Conservation (phyloP, 2,113 vertebrate genomes). For the Lycaon pictus region DNA sequence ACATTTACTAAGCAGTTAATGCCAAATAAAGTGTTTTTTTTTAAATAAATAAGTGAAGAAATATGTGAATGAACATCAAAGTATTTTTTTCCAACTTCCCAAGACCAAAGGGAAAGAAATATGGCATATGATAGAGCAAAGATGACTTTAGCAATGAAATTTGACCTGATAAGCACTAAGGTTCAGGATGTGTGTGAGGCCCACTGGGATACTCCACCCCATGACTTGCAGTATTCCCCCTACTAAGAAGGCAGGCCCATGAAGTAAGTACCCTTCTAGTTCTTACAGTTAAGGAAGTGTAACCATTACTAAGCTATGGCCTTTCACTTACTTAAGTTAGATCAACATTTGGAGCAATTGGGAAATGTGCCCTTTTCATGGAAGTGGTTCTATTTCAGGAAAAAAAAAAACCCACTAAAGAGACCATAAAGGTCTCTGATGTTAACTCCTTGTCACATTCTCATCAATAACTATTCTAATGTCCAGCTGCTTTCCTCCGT, state of each 20-base stretch:
- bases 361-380: not conserved
- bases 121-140: not conserved
- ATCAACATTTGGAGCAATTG: not conserved
- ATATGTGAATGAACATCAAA: not conserved
- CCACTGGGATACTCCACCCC: rapidly evolving
- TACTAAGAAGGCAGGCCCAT: not conserved
- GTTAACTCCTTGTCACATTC: not conserved
- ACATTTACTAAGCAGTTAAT: not conserved
- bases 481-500: not conserved
- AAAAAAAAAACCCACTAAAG: not conserved
- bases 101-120: not conserved
- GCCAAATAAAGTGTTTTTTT: not conserved
- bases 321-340: not conserved
- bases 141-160: not conserved
- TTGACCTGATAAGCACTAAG: not conserved
- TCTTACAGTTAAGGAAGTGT: not conserved
- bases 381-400: not conserved
- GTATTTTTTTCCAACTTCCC: not conserved
- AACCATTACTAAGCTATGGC: not conserved
- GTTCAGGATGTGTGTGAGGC: not conserved
- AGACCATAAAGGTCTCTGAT: not conserved
- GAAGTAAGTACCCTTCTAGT: not conserved
- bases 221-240: not conserved
- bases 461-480: not conserved
- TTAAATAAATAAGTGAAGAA: not conserved